Conservation (phyloP, 2,888 invertebrate genomes). For the Drosophila mimica region DNA sequence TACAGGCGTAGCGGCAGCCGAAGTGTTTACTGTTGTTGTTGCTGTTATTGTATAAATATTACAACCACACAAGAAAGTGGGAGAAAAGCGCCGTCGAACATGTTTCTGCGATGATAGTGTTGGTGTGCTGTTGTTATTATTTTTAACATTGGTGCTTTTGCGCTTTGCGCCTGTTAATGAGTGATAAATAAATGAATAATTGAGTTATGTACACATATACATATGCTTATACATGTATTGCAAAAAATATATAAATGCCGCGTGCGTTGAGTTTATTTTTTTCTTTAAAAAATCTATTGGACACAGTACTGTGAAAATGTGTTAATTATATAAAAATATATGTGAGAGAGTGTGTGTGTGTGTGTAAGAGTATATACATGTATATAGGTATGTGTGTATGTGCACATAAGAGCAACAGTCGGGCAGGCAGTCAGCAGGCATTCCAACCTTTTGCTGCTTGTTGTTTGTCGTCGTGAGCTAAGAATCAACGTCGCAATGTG, state of each 20-base stretch:
- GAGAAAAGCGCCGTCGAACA: constrained; percentile 68
- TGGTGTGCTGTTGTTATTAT: constrained; percentile 60
- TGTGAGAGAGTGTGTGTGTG: background rate
- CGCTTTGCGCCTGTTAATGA: constrained; percentile 67
- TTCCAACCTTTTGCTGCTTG: constrained; percentile 41
- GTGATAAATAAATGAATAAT: constrained; percentile 80
- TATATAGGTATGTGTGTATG: constrained; percentile 3
- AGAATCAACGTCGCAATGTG: constrained; percentile 67
- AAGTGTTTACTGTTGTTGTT: constrained; percentile 58
- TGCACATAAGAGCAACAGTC: constrained; percentile 62
- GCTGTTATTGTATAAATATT: constrained; percentile 58
- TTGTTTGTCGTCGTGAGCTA: constrained; percentile 49
- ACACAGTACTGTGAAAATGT: constrained; percentile 62
- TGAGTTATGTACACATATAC: constrained; percentile 67
- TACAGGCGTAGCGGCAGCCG: constrained; percentile 53
- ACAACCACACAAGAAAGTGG: constrained; percentile 57
- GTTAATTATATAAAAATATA: constrained; percentile 72
- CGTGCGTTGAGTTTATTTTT: constrained; percentile 35
- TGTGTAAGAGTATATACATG: background rate
- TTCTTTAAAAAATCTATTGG: constrained; percentile 22
- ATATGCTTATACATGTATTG: background rate
- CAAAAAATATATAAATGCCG: constrained; percentile 51
- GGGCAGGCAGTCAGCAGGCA: constrained; percentile 23
- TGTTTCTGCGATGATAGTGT: constrained; percentile 73
- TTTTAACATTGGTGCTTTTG: constrained; percentile 48